Base-by-base conservation (phyloP, 2,888 invertebrate species). In the Crossocerus cetratus region DNA sequence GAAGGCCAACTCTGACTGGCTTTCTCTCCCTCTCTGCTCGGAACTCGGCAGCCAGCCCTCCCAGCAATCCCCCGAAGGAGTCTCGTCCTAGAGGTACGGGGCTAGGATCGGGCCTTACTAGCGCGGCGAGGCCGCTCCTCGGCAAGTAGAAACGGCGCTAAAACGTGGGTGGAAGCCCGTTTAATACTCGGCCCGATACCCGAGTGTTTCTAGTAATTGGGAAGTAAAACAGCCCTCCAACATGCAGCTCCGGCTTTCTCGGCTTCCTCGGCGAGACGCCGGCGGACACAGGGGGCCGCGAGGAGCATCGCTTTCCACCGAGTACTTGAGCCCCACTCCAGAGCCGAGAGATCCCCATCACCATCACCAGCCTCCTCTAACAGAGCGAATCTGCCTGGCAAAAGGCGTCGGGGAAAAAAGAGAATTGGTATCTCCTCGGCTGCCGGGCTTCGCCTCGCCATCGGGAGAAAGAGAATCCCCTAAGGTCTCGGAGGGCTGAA, bases 191-290 rank as follows among this genome's bases (percentile, higher is more conserved):
- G 74, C 74, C 74, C 80, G 85, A 86, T 86, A 86, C 81, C 74
- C 72, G 78, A 79, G 82, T 83, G 82, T 86, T 85, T 85, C 84
- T 80, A 83, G 84, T 87, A 87, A 87, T 87, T 87, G 84, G 82
- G 74, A 80, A 78, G 84, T 86, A 83, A 84, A 87, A 87, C 83
- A 82, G 83, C 84, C 81, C 75, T 69, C 76, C 76, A 78, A 81
- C 84, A 84, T 83, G 82, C 83, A 82, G 53, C 68, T 23, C 22
- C 55, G 44, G 32, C 32, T 3, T 1, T 32, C n/a, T n/a, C n/a
- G n/a, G n/a, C n/a, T n/a, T n/a, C n/a, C n/a, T n/a, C n/a, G n/a
- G n/a, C n/a, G n/a, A n/a, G n/a, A n/a, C n/a, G n/a, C n/a, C n/a
- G n/a, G n/a, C n/a, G n/a, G n/a, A n/a, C n/a, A n/a, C n/a, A n/a